Percentiles rank a stretch among this genome's conserved stretches.
These are phyloP conservation scores for Corydoras sp. DNA, from an alignment of 2,113 vertebrate genomes.

Conservation along the genomic window DNA sequence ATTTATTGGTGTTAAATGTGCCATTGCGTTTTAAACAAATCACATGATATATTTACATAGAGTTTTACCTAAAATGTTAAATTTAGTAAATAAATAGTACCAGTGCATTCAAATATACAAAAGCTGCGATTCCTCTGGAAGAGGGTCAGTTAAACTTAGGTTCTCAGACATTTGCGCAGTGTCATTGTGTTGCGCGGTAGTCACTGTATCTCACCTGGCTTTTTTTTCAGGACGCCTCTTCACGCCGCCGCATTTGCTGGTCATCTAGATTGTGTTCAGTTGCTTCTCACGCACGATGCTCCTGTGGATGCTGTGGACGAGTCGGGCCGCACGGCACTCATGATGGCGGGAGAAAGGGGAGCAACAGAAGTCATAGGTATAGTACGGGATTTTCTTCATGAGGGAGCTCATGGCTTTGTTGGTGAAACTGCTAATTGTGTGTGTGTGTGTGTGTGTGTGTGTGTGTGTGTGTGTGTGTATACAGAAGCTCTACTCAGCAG, in stretches of 20 bases:
- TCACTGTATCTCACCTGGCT: too few relatives aligned
- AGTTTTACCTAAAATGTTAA: too few relatives aligned
- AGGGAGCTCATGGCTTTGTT: neutral
- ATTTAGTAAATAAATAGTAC: too few relatives aligned
- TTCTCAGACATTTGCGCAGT: too few relatives aligned
- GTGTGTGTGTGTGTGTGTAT: conserved; percentile 13
- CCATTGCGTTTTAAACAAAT: too few relatives aligned
- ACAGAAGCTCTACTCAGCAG: conserved; percentile 82
- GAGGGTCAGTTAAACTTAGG: too few relatives aligned
- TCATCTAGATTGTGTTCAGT: conserved; percentile 83
- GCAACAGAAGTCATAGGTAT: conserved; percentile 74
- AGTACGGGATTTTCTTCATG: neutral
- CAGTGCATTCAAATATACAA: too few relatives aligned
- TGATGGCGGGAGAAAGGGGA: conserved; percentile 83
- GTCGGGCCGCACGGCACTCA: conserved; percentile 77
- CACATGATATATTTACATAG: too few relatives aligned
- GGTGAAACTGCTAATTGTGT: too few relatives aligned
- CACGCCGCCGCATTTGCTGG: conserved; percentile 87
- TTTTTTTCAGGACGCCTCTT: conserved; percentile 76
- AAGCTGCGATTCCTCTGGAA: too few relatives aligned
- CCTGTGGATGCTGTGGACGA: conserved; percentile 72
- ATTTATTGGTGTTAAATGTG: too few relatives aligned
- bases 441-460: conserved; percentile 16
- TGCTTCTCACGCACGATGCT: conserved; percentile 82
- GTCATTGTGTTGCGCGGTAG: too few relatives aligned